Conservation (phyloP, 2,797 vertebrate species). For the Monodelphis domestica region DNA sequence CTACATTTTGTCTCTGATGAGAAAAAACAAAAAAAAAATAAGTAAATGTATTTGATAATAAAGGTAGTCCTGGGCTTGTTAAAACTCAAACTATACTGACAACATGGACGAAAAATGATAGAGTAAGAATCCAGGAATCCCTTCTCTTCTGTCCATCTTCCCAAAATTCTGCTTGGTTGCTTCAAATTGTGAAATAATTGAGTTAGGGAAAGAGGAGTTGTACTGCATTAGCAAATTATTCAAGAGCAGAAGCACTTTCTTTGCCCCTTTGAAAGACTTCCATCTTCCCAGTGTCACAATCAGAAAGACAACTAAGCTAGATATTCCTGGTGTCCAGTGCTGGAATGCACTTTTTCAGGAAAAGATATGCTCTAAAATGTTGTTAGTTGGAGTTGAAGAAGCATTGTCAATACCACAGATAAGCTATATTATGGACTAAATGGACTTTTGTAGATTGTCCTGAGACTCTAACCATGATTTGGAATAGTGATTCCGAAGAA, state of each 20-base stretch:
- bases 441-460: neutral
- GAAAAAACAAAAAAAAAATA: slow-evolving; percentile 16
- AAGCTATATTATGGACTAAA: neutral
- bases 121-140: neutral
- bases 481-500: neutral
- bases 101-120: neutral
- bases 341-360: neutral
- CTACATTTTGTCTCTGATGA: neutral
- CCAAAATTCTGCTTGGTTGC: neutral
- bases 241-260: neutral
- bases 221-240: neutral
- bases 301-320: neutral
- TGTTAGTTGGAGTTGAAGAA: neutral
- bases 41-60: neutral
- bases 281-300: neutral
- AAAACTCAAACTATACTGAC: neutral
- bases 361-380: neutral
- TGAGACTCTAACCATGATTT: neutral
- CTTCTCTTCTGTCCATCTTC: neutral
- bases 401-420: neutral
- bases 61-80: neutral
- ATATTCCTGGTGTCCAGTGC: neutral
- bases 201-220: neutral
- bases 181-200: neutral
- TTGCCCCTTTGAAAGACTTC: neutral